Conservation (phyloP, 2,113 vertebrate species). For the Bufo bufo region DNA sequence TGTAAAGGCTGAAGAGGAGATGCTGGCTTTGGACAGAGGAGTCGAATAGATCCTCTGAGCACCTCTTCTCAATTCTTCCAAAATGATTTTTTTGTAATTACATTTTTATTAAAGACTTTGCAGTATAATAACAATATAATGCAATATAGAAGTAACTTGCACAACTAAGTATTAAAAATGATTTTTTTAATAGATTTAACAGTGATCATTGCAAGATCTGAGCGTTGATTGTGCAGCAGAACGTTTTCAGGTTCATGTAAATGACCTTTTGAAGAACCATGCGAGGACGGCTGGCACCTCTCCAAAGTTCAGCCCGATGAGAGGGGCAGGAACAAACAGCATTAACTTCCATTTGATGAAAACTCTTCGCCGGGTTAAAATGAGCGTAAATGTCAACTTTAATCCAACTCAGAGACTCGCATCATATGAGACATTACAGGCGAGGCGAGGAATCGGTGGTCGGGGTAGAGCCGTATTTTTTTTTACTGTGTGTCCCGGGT, state of each 20-base stretch:
- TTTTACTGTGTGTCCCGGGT: not conserved
- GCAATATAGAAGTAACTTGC: too few relatives aligned
- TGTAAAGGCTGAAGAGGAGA: too few relatives aligned
- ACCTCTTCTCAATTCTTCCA: too few relatives aligned
- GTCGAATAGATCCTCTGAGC: too few relatives aligned
- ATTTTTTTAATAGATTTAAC: too few relatives aligned
- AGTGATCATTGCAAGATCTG: not conserved
- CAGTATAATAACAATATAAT: too few relatives aligned
- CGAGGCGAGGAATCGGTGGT: not conserved
- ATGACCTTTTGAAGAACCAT: not conserved
- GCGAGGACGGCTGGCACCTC: not conserved
- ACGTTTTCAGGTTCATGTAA: not conserved
- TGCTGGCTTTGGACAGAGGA: too few relatives aligned
- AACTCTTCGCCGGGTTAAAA: not conserved
- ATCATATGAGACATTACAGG: not conserved
- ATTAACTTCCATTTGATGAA: not conserved
- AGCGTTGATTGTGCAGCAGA: not conserved
- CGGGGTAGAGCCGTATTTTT: not conserved
- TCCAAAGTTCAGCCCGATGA: not conserved
- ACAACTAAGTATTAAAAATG: too few relatives aligned
- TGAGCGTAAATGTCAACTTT: not conserved
- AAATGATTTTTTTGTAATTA: too few relatives aligned
- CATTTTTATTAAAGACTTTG: too few relatives aligned
- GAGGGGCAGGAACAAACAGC: not conserved
- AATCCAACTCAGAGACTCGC: not conserved